Evolutionary conservation across 2,888 invertebrate species (phyloP), one percentile per base, ranked within the genome.

Genomic region (Eristalis pertinax): DNA sequence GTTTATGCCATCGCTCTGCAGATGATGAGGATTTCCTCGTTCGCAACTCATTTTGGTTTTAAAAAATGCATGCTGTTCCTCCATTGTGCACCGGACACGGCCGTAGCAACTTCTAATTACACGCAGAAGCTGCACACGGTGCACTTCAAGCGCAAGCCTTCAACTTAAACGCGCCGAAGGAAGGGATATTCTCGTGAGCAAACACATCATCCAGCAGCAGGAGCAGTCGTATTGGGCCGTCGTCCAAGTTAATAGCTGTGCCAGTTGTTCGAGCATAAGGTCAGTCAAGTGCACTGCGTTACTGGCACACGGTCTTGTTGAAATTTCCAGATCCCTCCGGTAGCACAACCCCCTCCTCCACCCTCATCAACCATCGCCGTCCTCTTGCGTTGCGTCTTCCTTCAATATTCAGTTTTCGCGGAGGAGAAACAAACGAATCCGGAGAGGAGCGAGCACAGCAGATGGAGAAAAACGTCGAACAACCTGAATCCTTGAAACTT

Each of bases 401-500:
- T 83, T 73, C 63, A 62, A 78, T 78, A 72, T 86, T 43, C 62
- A 68, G 72, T 79, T 60, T 84, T 75, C 43, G 29, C 22, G 41
- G 75, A 83, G 72, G 35, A 67, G 8, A 64, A 70, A 13, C 63
- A 64, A 56, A 29, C 7, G 32, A 43, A n/a, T 50, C 22, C n/a
- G 32, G n/a, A 64, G 41, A 64, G 62, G 32, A 65, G 29, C 22
- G 4, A 19, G 22, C 13, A 11, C n/a, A 69, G 62, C 24, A 73
- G 58, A 81, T 41, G 62, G 41, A 60, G 41, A 75, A 73, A 68
- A 50, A 84, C 43, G 58, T 38, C 19, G 69, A 65, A 77, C 72
- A 78, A 72, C 58, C 68, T 63, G 87, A 87, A 87, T 79, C 87
- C 87, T 87, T 87, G 87, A 87, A 87, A 87, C 79, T 84, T 87